Evolutionary conservation across 2,888 invertebrate genomes (phyloP), one percentile per base, ranked within the genome.

Genomic region (Emmelina monodactyla): DNA sequence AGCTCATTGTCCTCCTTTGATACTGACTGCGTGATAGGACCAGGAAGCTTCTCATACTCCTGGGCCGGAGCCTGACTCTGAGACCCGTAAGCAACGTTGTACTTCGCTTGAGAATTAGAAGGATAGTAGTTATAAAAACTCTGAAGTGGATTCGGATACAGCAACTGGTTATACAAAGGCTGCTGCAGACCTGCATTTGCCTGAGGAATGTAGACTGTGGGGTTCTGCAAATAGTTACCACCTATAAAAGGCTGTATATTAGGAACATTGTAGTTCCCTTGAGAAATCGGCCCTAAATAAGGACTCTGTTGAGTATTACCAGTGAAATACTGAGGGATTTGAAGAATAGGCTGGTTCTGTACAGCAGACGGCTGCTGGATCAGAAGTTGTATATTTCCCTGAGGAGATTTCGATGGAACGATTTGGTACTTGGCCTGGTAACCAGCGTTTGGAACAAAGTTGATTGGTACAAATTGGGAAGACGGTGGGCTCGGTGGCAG

Each of bases 341-440:
- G 61, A 2, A 66, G 42, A 16, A 64, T 46, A 2, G 58, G 45
- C 3, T 56, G 57, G 4, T 59, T 55, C 34, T 58, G 66, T 32
- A 44, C 49, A 1, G 55, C 42, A 1, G 65, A 61, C 16, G 67
- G 73, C 31, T 67, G 79, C 9, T 76, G 38, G 10, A 73, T 46
- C 16, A 73, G 58, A 7, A 78, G 40, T 43, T 80, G 80, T 2
- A 72, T 49, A 30, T 71, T 70, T 1, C 71, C 68, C 14, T 52
- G 57, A 3, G 52, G 43, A 12, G 58, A 40, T 43, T 79, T 81
- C 1, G 71, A 51, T 1, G 75, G 67, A 2, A 75, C 49, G 12
- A 75, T 37, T 50, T 80, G 78, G 37, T 73, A 78, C 40, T 79
- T 81, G 0, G 71, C 50, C 43, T 80, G 80, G 38, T 73, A 78